Evolutionary conservation across 2,113 vertebrate genomes (phyloP).

Genomic region (Chionodraco myersi): DNA sequence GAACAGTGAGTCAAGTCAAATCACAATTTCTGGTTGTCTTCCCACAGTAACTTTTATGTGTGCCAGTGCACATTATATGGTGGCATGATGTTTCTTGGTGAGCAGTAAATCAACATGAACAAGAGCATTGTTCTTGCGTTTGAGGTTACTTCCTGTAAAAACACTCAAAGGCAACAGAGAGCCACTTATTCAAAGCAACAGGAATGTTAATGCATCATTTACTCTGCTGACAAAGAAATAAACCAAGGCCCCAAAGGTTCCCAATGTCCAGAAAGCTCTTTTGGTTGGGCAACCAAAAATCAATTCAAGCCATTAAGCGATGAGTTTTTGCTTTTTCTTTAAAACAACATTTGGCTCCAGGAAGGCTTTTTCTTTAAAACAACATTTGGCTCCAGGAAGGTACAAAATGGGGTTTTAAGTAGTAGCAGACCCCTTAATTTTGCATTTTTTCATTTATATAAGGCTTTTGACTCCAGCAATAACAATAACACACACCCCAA

Average conservation of each 20-base stretch:
- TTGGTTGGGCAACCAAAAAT: constrained; percentile 1
- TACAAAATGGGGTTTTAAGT: constrained; percentile 41
- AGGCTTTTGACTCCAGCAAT: constrained; percentile 57
- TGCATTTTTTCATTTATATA: constrained; percentile 34
- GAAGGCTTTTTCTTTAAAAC: constrained; percentile 9
- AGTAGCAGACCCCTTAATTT: constrained; percentile 39
- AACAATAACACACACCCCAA: constrained; percentile 56
- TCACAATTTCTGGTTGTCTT: neutral
- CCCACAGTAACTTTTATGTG: neutral
- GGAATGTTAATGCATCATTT: constrained; percentile 75
- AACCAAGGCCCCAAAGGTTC: constrained; percentile 19
- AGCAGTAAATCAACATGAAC: constrained; percentile 68
- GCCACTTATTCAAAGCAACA: constrained; percentile 55
- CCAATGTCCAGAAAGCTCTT: constrained; percentile 17
- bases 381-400: constrained; percentile 33
- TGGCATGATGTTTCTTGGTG: constrained; percentile 49
- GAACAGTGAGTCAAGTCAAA: constrained; percentile 1
- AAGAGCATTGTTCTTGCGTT: constrained; percentile 36
- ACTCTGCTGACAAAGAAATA: constrained; percentile 26
- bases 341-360: constrained; percentile 28
- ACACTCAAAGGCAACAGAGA: constrained; percentile 55
- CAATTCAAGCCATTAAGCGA: constrained; percentile 33
- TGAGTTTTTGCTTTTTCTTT: constrained; percentile 19
- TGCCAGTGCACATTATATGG: constrained; percentile 58
- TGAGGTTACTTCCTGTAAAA: constrained; percentile 19